Evolutionary conservation across 2,113 vertebrate genomes (phyloP).

Genomic region (Hippocampus comes): DNA sequence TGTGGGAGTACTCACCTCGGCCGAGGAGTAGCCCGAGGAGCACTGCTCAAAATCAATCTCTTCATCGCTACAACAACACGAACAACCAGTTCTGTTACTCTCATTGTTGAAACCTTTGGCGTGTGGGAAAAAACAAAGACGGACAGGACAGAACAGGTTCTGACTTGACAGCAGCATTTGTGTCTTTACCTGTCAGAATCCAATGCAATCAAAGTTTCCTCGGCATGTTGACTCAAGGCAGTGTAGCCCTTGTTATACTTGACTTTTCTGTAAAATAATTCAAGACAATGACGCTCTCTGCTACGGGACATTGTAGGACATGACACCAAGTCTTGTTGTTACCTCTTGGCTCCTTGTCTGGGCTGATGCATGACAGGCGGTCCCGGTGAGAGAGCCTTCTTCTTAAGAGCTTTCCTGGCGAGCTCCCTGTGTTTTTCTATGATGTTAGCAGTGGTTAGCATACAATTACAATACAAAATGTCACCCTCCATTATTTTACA

Average conservation of each 20-base stretch:
- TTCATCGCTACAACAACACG: conserved; percentile 77
- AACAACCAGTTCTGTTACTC: conserved; percentile 12
- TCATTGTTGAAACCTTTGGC: background rate
- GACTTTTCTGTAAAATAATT: conserved; percentile 63
- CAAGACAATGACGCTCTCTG: background rate
- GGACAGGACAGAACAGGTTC: background rate
- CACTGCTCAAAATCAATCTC: conserved; percentile 88
- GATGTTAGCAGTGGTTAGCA: background rate
- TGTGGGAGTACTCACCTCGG: conserved; percentile 80
- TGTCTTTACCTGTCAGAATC: conserved; percentile 87
- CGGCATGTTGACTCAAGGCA: conserved; percentile 83
- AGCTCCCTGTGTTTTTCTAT: conserved; percentile 87
- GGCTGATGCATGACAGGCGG: conserved; percentile 65
- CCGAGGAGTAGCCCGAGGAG: conserved; percentile 96
- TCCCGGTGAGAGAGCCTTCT: conserved; percentile 81
- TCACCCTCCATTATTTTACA: background rate
- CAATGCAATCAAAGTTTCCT: conserved; percentile 84
- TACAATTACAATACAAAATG: background rate
- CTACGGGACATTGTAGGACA: background rate
- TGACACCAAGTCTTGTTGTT: conserved; percentile 6
- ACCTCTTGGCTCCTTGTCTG: conserved; percentile 80
- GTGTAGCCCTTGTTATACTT: conserved; percentile 93
- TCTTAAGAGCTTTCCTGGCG: conserved; percentile 82
- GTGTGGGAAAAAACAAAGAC: background rate
- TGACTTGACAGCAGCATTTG: background rate